Percentiles rank a stretch among this genome's conserved stretches.
These are phyloP conservation scores for Acleris emargana DNA, from an alignment of 2,888 invertebrate species.

Conservation along the genomic window DNA sequence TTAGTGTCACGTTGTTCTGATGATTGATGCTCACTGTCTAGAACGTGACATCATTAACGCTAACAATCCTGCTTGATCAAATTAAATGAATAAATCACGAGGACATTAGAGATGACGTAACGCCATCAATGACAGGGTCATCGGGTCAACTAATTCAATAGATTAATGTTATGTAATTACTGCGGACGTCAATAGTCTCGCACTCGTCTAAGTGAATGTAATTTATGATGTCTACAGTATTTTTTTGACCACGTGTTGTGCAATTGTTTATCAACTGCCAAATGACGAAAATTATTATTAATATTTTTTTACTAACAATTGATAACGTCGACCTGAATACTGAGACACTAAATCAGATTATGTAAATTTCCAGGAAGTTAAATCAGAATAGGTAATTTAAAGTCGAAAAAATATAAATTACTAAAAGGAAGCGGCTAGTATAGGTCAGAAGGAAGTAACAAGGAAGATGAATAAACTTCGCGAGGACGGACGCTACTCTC, in stretches of 20 bases:
- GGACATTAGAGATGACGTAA: conserved; percentile 19
- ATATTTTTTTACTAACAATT: no score
- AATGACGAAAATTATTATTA: not conserved
- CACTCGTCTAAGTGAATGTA: not conserved
- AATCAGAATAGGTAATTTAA: conserved; percentile 1
- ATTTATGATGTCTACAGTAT: not conserved
- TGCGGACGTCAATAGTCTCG: conserved; percentile 11
- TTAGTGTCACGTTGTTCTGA: not conserved
- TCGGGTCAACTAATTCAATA: conserved; percentile 29
- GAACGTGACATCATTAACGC: not conserved
- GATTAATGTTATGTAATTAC: conserved; percentile 21
- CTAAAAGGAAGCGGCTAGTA: conserved; percentile 28
- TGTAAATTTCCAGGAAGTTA: conserved; percentile 6
- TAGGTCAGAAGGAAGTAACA: conserved; percentile 30
- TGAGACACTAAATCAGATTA: no score
- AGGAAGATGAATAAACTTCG: conserved; percentile 24
- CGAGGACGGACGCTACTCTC: conserved; percentile 30
- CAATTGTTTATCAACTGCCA: not conserved
- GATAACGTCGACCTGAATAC: no score
- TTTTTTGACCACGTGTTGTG: not conserved
- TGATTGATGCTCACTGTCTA: not conserved
- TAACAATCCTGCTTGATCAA: conserved; percentile 8
- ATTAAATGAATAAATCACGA: conserved; percentile 19
- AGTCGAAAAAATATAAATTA: conserved; percentile 18
- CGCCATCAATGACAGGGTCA: conserved; percentile 13